Base-by-base conservation (phyloP, 2,797 vertebrate genomes). In the Cephalopachus bancanus region DNA sequence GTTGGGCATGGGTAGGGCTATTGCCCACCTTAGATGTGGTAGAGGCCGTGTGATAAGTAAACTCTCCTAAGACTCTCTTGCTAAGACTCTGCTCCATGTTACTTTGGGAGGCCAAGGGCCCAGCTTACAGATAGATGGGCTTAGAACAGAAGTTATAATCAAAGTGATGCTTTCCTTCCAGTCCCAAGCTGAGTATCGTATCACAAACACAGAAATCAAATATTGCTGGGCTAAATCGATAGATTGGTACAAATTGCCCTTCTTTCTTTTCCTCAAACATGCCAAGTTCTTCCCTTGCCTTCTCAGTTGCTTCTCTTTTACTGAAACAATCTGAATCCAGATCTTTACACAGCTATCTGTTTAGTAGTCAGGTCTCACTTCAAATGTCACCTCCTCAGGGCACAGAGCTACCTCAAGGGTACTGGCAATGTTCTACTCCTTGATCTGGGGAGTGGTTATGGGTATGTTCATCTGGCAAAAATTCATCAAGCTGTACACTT, bases 171-270 rank as follows among this genome's bases (percentile, higher is more conserved):
- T 75, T 88, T 37, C 57, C 53, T 88, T 78, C 60, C 81, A 67
- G 53, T 16, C n/a, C 59, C 33, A 60, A 49, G 37, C 24, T 60
- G 9, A 33, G 80, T 76, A 69, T 64, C 37, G 57, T 49, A 49
- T 69, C 83, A 93, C 53, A 85, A 78, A 89, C 64, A 71, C n/a
- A 26, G 19, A 94, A 74, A 33, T 67, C 83, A 83, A 78, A 78
- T 30, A 67, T 10, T 78, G 28, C 75, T 83, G 12, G 9, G 14
- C 74, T 30, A 51, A 78, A 79, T 92, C 81, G 76, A 86, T 26
- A 86, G 59, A 74, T 51, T 79, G 57, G 44, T 64, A 44, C 79
- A 53, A 64, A 44, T 0, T 44, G 37, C 62, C 71, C 76, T 89
- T 74, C 72, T 33, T 53, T 72, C 83, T 51, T 69, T 64, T 93